Conservation (phyloP, 2,888 invertebrate species). For the Troglohyphantes excavatus region DNA sequence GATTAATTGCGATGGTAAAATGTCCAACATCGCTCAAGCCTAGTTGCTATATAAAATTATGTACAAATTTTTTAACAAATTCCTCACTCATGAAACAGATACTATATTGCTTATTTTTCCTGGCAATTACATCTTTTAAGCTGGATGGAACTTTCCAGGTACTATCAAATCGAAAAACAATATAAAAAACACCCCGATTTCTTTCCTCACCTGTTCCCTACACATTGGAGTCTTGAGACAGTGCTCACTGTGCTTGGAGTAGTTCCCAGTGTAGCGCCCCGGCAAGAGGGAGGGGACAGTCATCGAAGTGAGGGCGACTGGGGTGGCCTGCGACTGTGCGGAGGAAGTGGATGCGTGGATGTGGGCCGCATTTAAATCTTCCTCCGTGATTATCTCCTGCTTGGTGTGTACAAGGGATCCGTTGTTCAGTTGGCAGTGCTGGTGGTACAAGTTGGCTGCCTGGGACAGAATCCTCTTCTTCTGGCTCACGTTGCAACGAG, state of each 20-base stretch:
- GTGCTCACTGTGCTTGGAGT: conserved; percentile 56
- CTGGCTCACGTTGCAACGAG: conserved; percentile 84
- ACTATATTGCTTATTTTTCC: too few species aligned
- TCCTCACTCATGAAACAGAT: too few species aligned
- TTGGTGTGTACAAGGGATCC: conserved; percentile 64
- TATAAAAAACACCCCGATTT: too few species aligned
- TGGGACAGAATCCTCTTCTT: conserved; percentile 94
- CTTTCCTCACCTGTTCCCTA: conserved; percentile 65
- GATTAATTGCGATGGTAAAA: too few species aligned
- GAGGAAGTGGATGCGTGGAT: conserved; percentile 25
- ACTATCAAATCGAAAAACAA: too few species aligned
- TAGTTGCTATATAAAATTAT: too few species aligned
- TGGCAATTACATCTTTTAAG: too few species aligned
- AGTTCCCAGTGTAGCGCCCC: conserved; percentile 49
- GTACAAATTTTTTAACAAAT: background rate
- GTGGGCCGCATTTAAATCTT: conserved; percentile 45
- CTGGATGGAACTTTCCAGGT: too few species aligned
- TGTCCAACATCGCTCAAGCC: too few species aligned
- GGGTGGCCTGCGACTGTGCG: conserved; percentile 19
- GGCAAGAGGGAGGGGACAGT: conserved; percentile 42
- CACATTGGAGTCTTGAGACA: conserved; percentile 68
- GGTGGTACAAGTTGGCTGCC: conserved; percentile 86
- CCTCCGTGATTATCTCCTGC: conserved; percentile 75
- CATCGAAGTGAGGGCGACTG: conserved; percentile 53
- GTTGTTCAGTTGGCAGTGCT: conserved; percentile 37